Conservation (phyloP, 2,797 vertebrate genomes). For the Mus spretus region DNA sequence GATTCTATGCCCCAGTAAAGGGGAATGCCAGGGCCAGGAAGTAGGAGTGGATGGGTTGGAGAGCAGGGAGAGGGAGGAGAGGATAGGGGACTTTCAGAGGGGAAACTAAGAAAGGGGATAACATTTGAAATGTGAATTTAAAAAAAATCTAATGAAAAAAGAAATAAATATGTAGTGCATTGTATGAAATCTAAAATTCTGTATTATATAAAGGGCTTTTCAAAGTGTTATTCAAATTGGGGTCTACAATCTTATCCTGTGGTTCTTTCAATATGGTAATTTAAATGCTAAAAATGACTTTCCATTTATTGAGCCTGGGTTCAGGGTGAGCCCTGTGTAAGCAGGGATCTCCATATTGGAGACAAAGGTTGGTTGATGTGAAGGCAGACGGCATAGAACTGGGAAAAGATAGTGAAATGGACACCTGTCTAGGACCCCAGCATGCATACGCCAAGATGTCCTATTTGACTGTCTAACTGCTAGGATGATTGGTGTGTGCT, state of each 20-base stretch:
- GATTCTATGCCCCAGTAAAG: no score
- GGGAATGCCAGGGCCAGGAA: no score
- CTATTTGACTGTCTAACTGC: not conserved
- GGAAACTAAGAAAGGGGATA: no score
- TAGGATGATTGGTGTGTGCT: not conserved
- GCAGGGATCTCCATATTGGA: not conserved
- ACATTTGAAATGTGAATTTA: no score
- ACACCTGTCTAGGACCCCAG: not conserved
- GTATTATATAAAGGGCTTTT: not conserved
- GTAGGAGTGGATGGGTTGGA: no score
- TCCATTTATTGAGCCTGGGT: not conserved
- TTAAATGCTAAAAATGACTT: not conserved
- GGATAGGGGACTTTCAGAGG: no score
- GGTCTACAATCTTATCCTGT: not conserved
- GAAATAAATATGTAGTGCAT: not conserved
- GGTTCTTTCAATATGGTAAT: not conserved
- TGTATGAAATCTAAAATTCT: not conserved
- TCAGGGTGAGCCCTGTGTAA: fast-evolving
- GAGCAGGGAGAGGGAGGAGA: no score
- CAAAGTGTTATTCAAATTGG: not conserved
- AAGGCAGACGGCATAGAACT: not conserved
- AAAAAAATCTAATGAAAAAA: no score
- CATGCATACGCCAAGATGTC: fast-evolving
- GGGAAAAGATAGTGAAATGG: not conserved
- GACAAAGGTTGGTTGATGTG: not conserved